Evolutionary conservation across 1,140 invertebrate species (phyloP), one percentile per base, ranked within the genome.

Genomic region (Euborellia annulipes): DNA sequence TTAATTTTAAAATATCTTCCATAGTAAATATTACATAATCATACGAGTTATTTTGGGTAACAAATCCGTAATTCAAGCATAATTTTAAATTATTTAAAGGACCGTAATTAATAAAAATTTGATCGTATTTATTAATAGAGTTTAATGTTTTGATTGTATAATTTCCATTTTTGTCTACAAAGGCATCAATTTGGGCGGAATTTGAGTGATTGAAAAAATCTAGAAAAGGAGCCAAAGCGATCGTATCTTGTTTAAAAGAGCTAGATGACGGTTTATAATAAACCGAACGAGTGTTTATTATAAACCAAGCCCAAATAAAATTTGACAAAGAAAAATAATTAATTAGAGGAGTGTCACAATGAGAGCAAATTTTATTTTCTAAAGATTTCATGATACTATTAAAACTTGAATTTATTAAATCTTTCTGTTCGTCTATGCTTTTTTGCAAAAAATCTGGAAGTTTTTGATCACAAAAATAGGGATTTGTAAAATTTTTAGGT

Each of bases 51-150:
- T 62, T 52, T 7, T 67, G 58, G 30, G 83, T 58, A 43, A 70
- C 70, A 61, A 87, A 87, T 0, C 84, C 84, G 61, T 87, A 87
- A 48, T 87, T 78, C 0, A 72, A 55, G 41, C 80, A 70, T 2
- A 87, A 62, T 52, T 76, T 76, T 1, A 66, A 51, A 63, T 79
- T 86, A 44, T 72, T 64, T 57, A 85, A 74, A 8, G 70, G 56
- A 2, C 82, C 82, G 58, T 87, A 87, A 49, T 72, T 80, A 37
- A 87, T 84, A 55, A 80, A 85, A 43, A 83, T 68, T 64, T 85
- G 75, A 13, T 71, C 60, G 51, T 70, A 66, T 49, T 67, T 64
- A 18, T 60, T 51, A 46, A 71, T 71, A 3, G 54, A 46, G 23
- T 52, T 59, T 22, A 59, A 50, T 1, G 74, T 70, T 46, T 55